phyloP scores from a whole-genome alignment of 1,140 invertebrate genomes.

The Aphidius gifuensis region DNA sequence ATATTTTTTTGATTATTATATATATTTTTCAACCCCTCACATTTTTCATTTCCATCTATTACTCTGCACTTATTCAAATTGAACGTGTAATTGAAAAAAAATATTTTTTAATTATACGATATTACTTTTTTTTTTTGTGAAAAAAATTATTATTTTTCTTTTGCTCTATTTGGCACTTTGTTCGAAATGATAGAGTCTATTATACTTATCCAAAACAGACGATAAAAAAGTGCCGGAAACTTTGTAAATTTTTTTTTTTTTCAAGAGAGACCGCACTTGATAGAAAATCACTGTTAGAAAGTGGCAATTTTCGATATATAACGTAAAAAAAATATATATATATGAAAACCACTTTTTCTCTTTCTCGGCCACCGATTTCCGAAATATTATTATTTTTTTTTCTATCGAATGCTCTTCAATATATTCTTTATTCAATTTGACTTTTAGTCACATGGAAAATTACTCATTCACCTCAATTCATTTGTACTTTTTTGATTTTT shows the following conservation, averaged over 20 bases:
- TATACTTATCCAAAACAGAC: background rate
- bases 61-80: too few species aligned
- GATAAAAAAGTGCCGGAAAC: conserved; percentile 27
- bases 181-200: background rate
- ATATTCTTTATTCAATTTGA: background rate
- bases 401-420: background rate
- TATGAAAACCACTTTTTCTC: conserved; percentile 23
- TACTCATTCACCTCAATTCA: too few species aligned
- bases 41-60: too few species aligned
- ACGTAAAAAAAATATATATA: conserved; percentile 15
- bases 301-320: background rate
- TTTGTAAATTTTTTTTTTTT: too few species aligned
- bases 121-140: too few species aligned
- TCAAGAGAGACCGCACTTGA: background rate
- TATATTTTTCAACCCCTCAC: conserved; percentile 3
- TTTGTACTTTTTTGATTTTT: too few species aligned
- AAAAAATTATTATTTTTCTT: too few species aligned
- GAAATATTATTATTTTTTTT: conserved; percentile 14
- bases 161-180: too few species aligned
- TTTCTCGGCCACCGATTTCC: background rate
- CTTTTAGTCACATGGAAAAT: too few species aligned
- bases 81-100: too few species aligned
- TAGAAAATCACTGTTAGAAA: conserved; percentile 3
- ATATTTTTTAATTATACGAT: too few species aligned
- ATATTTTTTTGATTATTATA: conserved; percentile 31